These are phyloP conservation scores for Brachionus calyciflorus DNA, from an alignment of 1,140 invertebrate genomes.

Conservation along the genomic window DNA sequence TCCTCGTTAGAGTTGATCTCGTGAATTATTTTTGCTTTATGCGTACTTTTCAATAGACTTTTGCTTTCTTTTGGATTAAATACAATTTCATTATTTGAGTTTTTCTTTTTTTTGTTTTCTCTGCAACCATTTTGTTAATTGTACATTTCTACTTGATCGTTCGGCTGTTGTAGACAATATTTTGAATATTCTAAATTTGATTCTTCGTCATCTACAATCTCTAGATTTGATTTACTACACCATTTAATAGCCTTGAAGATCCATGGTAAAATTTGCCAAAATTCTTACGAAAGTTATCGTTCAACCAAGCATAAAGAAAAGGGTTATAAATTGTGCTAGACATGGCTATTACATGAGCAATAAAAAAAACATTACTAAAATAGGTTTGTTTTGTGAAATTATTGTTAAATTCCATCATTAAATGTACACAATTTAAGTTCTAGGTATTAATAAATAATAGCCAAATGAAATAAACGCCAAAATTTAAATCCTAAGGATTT, in stretches of 20 bases:
- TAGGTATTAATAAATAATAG: too few species aligned
- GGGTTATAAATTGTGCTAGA: conserved; percentile 93
- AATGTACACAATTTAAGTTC: conserved; percentile 83
- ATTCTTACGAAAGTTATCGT: conserved; percentile 95
- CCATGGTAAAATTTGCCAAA: conserved; percentile 57
- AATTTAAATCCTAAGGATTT: too few species aligned
- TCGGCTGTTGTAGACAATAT: not conserved
- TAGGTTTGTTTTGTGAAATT: conserved; percentile 48
- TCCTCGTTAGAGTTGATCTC: not conserved
- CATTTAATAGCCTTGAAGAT: conserved; percentile 29
- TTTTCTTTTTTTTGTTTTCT: not conserved
- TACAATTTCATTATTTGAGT: not conserved
- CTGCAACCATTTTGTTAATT: not conserved
- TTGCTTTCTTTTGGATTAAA: not conserved
- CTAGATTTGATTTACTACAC: not conserved
- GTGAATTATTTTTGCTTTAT: not conserved
- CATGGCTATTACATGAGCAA: conserved; percentile 87
- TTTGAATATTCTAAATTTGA: not conserved
- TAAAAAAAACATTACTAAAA: conserved; percentile 66
- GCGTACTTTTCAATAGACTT: not conserved
- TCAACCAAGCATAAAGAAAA: conserved; percentile 94
- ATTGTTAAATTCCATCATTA: conserved; percentile 76
- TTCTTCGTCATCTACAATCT: not conserved
- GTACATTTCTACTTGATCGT: not conserved
- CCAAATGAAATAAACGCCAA: too few species aligned